Base-by-base conservation (phyloP, 2,113 vertebrate species). In the Anthoscopus minutus region DNA sequence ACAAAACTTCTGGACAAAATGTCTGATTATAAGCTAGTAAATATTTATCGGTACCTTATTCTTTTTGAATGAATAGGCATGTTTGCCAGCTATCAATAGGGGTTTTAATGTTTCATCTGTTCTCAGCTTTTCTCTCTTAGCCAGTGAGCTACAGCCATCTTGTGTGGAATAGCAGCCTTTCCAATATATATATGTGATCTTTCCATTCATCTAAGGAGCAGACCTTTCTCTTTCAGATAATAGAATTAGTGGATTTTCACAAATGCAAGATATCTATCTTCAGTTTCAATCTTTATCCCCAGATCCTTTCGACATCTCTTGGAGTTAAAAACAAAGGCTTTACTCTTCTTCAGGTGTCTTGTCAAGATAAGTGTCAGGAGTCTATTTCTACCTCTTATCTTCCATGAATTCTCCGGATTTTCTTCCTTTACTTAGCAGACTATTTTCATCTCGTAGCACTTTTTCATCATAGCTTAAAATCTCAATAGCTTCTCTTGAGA, bases 21-120 rank as follows among this genome's bases (percentile, higher is more conserved):
- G 7, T 27, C 9, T 67, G 20, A 50, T 13, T 67, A 27, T 4
- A 77, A 42, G 14, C 8, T 27, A 22, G 13, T 27, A 87, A 38
- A 44, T 65, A 25, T 61, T 56, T 72, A 4, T 72, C 33, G 58
- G 10, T 33, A 35, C 9, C 37, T 58, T 50, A 35, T 20, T 35
- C 4, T 71, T 84, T 74, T 65, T 44, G 9, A 48, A 70, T 2
- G 3, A 44, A 48, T 28, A 44, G 40, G 3, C 11, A 31, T 0
- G 0, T 27, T 48, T 48, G 5, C 15, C 33, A 54, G 16, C 13
- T 56, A 24, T 48, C n/a, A 53, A 6, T 2, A 11, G 15, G 13
- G 57, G 14, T 37, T 60, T 67, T 56, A 60, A 47, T 44, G 9
- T 65, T 51, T 78, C 21, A 44, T 70, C 45, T 73, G 9, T 51